A percentile compares a stretch with the other conserved stretches of the same genome.
phyloP scores from a whole-genome alignment of 1,140 invertebrate species.

The Neodiprion fabricii region DNA sequence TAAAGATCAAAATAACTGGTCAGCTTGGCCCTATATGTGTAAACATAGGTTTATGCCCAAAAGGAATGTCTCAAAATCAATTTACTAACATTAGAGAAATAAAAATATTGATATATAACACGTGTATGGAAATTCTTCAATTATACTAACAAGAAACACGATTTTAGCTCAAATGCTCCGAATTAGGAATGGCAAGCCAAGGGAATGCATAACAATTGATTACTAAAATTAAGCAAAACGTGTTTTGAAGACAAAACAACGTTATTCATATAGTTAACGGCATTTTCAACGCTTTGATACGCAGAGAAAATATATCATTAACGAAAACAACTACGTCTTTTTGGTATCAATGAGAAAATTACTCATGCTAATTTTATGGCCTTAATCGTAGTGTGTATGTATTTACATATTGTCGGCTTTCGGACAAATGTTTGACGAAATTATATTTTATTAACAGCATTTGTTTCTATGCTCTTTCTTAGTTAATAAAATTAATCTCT shows the following conservation, averaged over 20 bases:
- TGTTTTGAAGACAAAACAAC: not conserved
- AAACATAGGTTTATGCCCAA: not conserved
- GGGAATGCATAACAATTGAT: not conserved
- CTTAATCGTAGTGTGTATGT: not conserved
- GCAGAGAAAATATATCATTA: too few species aligned
- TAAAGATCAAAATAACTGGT: not conserved
- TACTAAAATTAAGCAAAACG: not conserved
- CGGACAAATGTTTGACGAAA: constrained; percentile 1
- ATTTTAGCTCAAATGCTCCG: not conserved
- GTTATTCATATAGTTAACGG: not conserved
- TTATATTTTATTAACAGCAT: too few species aligned
- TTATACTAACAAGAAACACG: not conserved
- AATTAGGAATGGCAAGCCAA: not conserved
- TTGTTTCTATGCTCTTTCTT: not conserved
- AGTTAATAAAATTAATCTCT: not conserved
- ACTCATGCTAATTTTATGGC: not conserved
- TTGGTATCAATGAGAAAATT: not conserved
- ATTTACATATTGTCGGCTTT: not conserved
- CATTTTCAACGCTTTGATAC: too few species aligned
- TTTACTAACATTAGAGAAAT: not conserved
- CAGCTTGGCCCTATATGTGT: not conserved
- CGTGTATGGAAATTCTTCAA: not conserved
- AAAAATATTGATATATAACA: not conserved
- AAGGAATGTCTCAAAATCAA: not conserved
- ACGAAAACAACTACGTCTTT: not conserved